Percentiles rank a stretch among this genome's conserved stretches.
Evolutionary conservation across 2,113 vertebrate species (phyloP).

Genomic region (Nasalis larvatus): DNA sequence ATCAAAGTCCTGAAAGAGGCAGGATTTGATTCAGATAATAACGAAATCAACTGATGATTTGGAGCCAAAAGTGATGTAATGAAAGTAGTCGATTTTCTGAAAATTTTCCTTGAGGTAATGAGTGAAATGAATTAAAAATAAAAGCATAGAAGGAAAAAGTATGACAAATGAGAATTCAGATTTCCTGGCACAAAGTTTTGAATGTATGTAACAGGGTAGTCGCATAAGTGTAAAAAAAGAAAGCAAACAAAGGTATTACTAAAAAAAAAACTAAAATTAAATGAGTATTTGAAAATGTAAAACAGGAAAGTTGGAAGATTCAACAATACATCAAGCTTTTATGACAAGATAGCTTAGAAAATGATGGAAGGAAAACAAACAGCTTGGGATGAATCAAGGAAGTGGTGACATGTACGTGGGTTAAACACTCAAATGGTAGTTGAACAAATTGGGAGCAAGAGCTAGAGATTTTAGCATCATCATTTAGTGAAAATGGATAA

Average conservation of each 20-base stretch:
- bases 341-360: background rate
- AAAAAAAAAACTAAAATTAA: background rate
- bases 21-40: background rate
- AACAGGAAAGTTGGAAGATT: background rate
- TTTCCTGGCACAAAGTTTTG: background rate
- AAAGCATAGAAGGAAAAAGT: background rate
- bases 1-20: background rate
- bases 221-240: background rate
- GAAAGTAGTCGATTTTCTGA: background rate
- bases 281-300: background rate
- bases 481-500: background rate
- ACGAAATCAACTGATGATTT: background rate
- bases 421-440: background rate
- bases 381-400: background rate
- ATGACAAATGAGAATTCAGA: background rate
- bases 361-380: background rate
- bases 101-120: background rate
- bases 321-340: background rate
- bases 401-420: rapidly evolving
- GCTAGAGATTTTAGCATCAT: background rate
- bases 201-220: background rate
- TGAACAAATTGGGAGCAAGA: background rate
- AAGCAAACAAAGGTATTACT: background rate
- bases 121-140: slow-evolving; percentile 1
- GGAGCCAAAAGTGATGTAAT: background rate